phyloP scores from a whole-genome alignment of 2,797 vertebrate genomes.

The Tolypeutes matacus region DNA sequence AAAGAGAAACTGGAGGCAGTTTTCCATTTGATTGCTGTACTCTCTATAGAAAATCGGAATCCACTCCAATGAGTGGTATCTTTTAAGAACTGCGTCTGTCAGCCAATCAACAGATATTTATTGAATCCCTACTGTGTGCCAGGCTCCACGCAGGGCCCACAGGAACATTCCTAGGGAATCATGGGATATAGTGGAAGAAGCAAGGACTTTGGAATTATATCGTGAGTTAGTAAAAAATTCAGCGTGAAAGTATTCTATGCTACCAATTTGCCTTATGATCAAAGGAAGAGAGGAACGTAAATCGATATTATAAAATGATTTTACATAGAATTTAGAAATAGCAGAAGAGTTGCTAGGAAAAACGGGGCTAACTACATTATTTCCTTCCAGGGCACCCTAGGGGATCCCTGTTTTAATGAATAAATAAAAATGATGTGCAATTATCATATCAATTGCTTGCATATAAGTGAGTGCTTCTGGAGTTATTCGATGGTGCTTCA shows the following conservation, averaged over 20 bases:
- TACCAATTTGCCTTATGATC: conserved; percentile 54
- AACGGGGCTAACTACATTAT: conserved; percentile 75
- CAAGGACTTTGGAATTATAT: conserved; percentile 23
- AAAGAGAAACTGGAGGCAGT: neutral
- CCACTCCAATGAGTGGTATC: neutral
- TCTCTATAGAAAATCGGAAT: conserved; percentile 39
- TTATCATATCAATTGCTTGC: conserved; percentile 82
- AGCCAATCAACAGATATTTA: conserved; percentile 41
- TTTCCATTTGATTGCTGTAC: conserved; percentile 29
- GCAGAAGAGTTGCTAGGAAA: conserved; percentile 63
- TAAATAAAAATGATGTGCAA: conserved; percentile 82
- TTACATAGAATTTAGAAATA: conserved; percentile 70
- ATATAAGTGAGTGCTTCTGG: conserved; percentile 81
- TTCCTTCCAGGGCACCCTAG: conserved; percentile 73
- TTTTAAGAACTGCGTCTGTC: conserved; percentile 16
- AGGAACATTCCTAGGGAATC: conserved; percentile 9
- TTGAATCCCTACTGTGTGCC: neutral
- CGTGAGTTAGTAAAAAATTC: conserved; percentile 67
- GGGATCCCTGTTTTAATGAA: conserved; percentile 80
- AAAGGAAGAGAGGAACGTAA: conserved; percentile 61
- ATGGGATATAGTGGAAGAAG: conserved; percentile 34
- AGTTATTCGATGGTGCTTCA: conserved; percentile 82
- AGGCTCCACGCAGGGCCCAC: neutral
- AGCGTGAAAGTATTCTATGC: conserved; percentile 52
- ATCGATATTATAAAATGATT: conserved; percentile 62